Percentiles rank a stretch among this genome's conserved stretches.
phyloP scores from a whole-genome alignment of 2,113 vertebrate species.

The Cnemophilus loriae region DNA sequence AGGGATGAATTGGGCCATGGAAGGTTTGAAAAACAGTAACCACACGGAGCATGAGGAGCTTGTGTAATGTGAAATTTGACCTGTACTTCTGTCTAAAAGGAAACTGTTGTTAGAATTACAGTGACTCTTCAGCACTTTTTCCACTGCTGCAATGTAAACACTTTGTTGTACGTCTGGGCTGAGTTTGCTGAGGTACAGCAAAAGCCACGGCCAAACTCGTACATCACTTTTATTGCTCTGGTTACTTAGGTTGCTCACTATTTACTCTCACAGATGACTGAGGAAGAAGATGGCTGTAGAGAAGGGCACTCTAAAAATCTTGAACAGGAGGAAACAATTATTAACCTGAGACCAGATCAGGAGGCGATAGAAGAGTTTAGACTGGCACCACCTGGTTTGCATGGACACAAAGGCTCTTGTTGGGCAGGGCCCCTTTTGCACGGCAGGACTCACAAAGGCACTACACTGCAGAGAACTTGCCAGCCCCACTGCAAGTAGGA shows the following conservation, averaged over 20 bases:
- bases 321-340: conserved; percentile 13
- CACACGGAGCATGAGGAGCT: not conserved
- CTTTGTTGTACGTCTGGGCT: conserved; percentile 6
- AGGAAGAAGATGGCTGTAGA: conserved; percentile 28
- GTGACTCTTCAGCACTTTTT: not conserved
- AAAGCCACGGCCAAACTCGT: not conserved
- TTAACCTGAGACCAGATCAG: conserved; percentile 13
- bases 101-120: not conserved
- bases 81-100: not conserved
- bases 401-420: not conserved
- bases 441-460: not conserved
- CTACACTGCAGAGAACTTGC: not conserved
- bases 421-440: not conserved
- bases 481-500: not conserved
- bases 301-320: not conserved
- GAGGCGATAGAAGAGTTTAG: not conserved
- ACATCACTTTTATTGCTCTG: conserved; percentile 20
- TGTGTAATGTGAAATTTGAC: not conserved
- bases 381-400: not conserved
- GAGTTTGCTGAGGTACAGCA: conserved; percentile 2
- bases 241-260: not conserved
- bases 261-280: not conserved
- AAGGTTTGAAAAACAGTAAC: not conserved
- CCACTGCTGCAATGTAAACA: conserved; percentile 19
- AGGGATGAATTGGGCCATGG: not conserved